phyloP scores from a whole-genome alignment of 2,888 invertebrate genomes.

The Epirrita christyi region DNA sequence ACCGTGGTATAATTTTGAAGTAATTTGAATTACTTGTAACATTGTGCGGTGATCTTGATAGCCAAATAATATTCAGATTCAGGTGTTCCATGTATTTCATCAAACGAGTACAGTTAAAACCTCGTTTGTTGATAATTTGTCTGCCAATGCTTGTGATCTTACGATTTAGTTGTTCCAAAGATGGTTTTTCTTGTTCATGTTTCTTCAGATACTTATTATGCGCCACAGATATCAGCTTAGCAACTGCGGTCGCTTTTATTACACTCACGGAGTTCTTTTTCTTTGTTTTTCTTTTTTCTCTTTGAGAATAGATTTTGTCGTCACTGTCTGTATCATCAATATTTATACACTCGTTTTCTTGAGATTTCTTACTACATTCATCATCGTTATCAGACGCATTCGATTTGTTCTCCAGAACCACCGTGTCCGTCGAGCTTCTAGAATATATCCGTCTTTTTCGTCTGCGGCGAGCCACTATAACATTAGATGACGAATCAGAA shows the following conservation, averaged over 20 bases:
- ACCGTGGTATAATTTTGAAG: constrained; percentile 60
- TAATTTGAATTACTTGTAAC: constrained; percentile 45
- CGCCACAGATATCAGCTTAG: constrained; percentile 8
- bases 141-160: constrained; percentile 73
- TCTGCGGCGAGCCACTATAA: constrained; percentile 34
- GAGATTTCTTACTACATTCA: constrained; percentile 11
- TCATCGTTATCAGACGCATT: constrained; percentile 14
- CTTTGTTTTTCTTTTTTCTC: constrained; percentile 4
- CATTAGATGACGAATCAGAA: constrained; percentile 21
- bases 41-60: constrained; percentile 40
- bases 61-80: constrained; percentile 65
- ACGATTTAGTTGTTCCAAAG: constrained; percentile 56
- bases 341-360: constrained; percentile 54
- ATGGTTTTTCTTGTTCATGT: constrained; percentile 17
- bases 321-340: constrained; percentile 64
- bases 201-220: constrained; percentile 12
- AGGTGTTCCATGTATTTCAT: constrained; percentile 67
- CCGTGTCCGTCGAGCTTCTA: constrained; percentile 52
- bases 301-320: constrained; percentile 30
- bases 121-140: constrained; percentile 63
- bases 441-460: constrained; percentile 52
- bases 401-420: constrained; percentile 45
- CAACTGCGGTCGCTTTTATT: constrained; percentile 7
- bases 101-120: constrained; percentile 62
- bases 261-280: not conserved